phyloP scores from a whole-genome alignment of 2,113 vertebrate genomes.

The Cygnus atratus region DNA sequence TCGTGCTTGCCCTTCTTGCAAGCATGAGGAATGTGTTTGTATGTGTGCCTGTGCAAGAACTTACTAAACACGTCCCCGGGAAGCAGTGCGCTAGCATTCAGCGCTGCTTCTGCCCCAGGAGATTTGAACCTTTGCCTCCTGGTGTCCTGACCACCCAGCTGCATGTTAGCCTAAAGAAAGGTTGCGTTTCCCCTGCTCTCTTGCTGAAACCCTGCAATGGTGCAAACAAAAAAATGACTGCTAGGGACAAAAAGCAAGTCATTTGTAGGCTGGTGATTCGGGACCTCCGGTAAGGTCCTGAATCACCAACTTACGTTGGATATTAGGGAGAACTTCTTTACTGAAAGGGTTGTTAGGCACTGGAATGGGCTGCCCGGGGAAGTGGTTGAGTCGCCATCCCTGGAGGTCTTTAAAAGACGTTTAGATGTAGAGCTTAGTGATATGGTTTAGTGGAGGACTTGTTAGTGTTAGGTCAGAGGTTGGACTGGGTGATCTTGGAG shows the following conservation, averaged over 20 bases:
- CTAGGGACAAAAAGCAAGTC: neutral
- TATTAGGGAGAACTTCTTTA: no score
- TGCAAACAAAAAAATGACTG: neutral
- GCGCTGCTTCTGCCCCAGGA: neutral
- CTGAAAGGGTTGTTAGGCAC: no score
- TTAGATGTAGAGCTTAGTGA: no score
- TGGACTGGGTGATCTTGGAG: no score
- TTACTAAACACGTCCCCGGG: neutral
- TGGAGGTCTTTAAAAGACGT: no score
- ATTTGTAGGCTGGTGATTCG: neutral
- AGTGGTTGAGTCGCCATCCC: no score
- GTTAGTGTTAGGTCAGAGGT: no score
- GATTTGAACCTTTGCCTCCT: neutral
- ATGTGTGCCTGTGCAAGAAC: neutral
- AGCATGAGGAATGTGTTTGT: neutral
- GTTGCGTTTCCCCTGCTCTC: neutral
- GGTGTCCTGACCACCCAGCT: neutral
- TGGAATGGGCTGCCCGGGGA: no score
- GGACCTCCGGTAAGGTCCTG: no score
- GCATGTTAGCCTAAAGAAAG: accelerated
- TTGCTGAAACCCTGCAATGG: accelerated
- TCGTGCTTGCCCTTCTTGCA: neutral
- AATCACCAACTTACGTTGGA: no score
- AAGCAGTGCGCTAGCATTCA: neutral
- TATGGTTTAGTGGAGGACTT: no score